A percentile compares a stretch with the other conserved stretches of the same genome.
These are phyloP conservation scores for Acromyrmex heyeri DNA, from an alignment of 1,140 invertebrate species.

Conservation along the genomic window DNA sequence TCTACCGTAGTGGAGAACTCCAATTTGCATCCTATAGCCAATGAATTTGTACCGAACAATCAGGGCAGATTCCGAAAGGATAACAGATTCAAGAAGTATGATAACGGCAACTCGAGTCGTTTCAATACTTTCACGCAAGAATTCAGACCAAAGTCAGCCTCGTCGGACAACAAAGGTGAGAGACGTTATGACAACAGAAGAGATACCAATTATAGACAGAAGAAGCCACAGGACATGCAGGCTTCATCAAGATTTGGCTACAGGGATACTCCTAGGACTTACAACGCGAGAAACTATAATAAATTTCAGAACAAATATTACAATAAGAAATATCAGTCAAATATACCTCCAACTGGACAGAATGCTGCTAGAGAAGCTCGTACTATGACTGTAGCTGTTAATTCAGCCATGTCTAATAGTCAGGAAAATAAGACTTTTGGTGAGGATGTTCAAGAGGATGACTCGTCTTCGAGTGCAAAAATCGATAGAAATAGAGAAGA, in stretches of 20 bases:
- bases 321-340: conserved; percentile 64
- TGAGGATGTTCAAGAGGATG: conserved; percentile 26
- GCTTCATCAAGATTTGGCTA: conserved; percentile 35
- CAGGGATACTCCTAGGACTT: conserved; percentile 64
- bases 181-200: conserved; percentile 70
- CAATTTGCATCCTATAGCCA: conserved; percentile 78
- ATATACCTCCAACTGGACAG: conserved; percentile 47
- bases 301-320: conserved; percentile 76
- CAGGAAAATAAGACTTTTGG: conserved; percentile 40
- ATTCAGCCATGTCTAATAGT: conserved; percentile 15
- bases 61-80: conserved; percentile 7
- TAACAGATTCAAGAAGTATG: neutral
- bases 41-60: conserved; percentile 74
- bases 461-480: conserved; percentile 38
- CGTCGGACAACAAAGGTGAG: conserved; percentile 58
- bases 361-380: conserved; percentile 1
- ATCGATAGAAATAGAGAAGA: conserved; percentile 19
- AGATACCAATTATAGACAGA: conserved; percentile 63
- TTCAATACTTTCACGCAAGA: neutral
- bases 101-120: neutral
- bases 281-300: conserved; percentile 57
- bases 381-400: neutral
- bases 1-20: conserved; percentile 67
- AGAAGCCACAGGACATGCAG: conserved; percentile 54
- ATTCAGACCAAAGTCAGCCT: neutral